phyloP scores from a whole-genome alignment of 2,113 vertebrate species.

The Cynoglossus semilaevis region DNA sequence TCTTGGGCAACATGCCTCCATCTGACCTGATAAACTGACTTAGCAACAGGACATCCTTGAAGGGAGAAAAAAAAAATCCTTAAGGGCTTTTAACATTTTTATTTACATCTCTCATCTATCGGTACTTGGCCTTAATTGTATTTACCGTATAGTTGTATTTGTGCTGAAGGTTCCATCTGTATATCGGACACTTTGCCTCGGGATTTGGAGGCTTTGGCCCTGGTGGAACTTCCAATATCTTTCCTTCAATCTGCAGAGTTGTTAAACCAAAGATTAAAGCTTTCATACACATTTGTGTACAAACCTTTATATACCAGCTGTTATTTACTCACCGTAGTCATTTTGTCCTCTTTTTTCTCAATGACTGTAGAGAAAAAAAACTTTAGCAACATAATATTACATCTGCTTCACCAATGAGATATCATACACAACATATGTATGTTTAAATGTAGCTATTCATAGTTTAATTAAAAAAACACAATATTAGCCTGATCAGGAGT shows the following conservation, averaged over 20 bases:
- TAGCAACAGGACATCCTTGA: slow-evolving; percentile 90
- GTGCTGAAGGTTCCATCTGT: slow-evolving; percentile 94
- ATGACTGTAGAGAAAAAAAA: slow-evolving; percentile 59
- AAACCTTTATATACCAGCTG: background rate
- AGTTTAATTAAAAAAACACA: too few relatives aligned
- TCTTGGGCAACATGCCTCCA: slow-evolving; percentile 88
- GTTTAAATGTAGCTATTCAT: too few relatives aligned
- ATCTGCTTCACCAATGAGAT: too few relatives aligned
- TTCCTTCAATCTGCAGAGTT: slow-evolving; percentile 83
- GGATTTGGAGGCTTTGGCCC: slow-evolving; percentile 88
- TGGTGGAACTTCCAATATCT: slow-evolving; percentile 57
- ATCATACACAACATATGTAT: too few relatives aligned
- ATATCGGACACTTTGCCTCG: slow-evolving; percentile 91
- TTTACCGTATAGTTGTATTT: slow-evolving; percentile 91
- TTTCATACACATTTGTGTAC: background rate
- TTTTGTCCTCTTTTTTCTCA: slow-evolving; percentile 67
- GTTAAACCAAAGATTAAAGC: background rate
- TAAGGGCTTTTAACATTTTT: background rate
- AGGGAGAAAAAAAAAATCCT: background rate
- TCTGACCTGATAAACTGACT: slow-evolving; percentile 93
- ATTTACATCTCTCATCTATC: background rate
- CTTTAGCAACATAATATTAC: too few relatives aligned
- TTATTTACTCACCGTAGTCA: slow-evolving; percentile 62
- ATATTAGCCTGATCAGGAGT: too few relatives aligned
- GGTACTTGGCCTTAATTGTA: background rate